Evolutionary conservation across 2,888 invertebrate species (phyloP).

Genomic region (Rutpela maculata): DNA sequence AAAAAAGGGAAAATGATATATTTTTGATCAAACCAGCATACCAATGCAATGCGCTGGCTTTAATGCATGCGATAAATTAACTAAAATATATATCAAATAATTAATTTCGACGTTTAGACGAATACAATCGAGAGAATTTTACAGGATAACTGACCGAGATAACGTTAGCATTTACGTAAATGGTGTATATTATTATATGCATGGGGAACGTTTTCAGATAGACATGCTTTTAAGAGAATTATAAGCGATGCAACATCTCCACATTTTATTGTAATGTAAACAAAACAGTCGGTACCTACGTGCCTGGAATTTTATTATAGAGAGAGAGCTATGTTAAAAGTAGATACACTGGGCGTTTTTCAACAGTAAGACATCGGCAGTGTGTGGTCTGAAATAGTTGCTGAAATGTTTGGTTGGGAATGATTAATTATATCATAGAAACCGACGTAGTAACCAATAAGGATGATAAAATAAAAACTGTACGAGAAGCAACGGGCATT

Average conservation of each 20-base stretch:
- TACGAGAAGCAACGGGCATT: neutral
- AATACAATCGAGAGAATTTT: neutral
- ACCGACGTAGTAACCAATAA: neutral
- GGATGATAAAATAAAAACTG: neutral
- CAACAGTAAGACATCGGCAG: neutral
- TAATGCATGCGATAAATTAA: neutral
- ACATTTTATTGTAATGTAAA: slow-evolving; percentile 14
- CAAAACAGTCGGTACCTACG: neutral
- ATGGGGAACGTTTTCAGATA: neutral
- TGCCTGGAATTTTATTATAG: slow-evolving; percentile 4
- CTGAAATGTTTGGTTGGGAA: neutral
- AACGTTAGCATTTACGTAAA: slow-evolving; percentile 4
- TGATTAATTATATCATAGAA: neutral
- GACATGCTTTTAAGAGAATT: slow-evolving; percentile 6
- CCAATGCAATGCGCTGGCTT: neutral
- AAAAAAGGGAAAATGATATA: too few species aligned
- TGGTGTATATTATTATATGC: neutral
- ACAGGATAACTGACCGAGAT: neutral
- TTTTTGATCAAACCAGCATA: too few species aligned
- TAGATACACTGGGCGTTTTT: slow-evolving; percentile 1
- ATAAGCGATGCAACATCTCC: slow-evolving; percentile 3
- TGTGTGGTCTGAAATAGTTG: neutral
- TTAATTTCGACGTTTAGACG: neutral
- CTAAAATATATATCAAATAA: neutral
- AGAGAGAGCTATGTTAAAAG: slow-evolving; percentile 1